Base-by-base conservation (phyloP, 1,140 invertebrate species). In the Delia radicum region DNA sequence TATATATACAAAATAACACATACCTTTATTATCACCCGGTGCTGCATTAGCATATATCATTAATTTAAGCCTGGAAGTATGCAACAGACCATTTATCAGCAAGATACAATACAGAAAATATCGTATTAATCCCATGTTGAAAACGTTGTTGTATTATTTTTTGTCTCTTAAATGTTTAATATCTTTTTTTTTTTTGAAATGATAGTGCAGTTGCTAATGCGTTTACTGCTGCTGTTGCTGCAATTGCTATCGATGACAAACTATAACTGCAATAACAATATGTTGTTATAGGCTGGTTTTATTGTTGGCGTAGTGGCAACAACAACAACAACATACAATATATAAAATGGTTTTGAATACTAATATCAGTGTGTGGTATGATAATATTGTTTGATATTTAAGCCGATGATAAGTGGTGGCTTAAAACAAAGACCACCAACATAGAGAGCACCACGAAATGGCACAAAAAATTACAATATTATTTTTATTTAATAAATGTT, bases 51-150 rank as follows among this genome's bases (percentile, higher is more conserved):
- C 65, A 69, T 69, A 69, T 31, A 69, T 33, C 65, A 33, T 18
- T 33, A 29, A 21, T 69, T 69, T 69, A 69, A 69, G 65, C 65
- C 65, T 31, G 2, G 65, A 33, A 21, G 65, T 69, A 69, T 69
- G 65, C 65, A 69, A 69, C 29, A 69, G 2, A 21, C 65, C 65
- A 69, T 69, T 69, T 69, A 69, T 69, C 65, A 69, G 65, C 65
- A 69, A 31, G 10, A 69, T 12, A 33, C 29, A 33, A 37, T 18
- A 69, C 29, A 69, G 29, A 28, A 69, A 33, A 69, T 33, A 69
- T 33, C 65, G 65, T 69, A 69, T 69, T 69, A 69, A 69, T 69
- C 65, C 65, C 65, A 69, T 69, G 65, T 37, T 69, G 65, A 69
- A 37, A 69, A 69, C 65, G 29, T 69, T 21, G n/a, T 42, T 55